Evolutionary conservation across 2,797 vertebrate species (phyloP), one percentile per base, ranked within the genome.

Genomic region (Myripristis jacobus): DNA sequence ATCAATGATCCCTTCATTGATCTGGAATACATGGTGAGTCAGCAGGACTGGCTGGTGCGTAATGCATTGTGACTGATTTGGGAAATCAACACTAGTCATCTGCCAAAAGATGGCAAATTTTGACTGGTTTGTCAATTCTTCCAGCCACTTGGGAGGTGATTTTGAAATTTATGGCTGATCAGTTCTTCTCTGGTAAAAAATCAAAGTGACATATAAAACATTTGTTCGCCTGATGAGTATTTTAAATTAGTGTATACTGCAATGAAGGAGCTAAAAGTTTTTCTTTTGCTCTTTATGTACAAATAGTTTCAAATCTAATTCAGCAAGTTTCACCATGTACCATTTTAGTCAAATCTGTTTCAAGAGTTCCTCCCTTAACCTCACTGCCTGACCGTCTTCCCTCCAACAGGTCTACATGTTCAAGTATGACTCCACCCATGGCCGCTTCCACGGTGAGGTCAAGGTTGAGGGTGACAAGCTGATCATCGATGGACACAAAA

Each of bases 1-100:
- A 96, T 96, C 91, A 96, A 96, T 6, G 96, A 96, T 79, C 96
- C 96, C 6, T 96, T 96, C 93, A 96, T 96, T 78, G 94, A 96
- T 78, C 88, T 96, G 81, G 90, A 94, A 21, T 96, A 96, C 91
- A 96, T 96, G 96, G 96, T 95, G 81, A 94, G 41, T 13, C 13
- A 18, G 41, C 13, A 15, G 4, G 13, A 43, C 18, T 38, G 36
- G 9, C 36, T 38, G 36, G 13, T 9, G 36, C 13, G 13, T 38
- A 38, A 38, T 10, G 2, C 34, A 31, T 31, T 8, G 8, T 9
- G 6, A 31, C 18, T 15, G 9, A 6, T 18, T n/a, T 18, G 22
- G 25, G 19, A 25, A 22, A 51, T 51, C 1, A 10, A 22, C 22
- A 22, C 48, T 9, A 51, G 19, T 51, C 10, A n/a, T n/a, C n/a